Evolutionary conservation across 2,113 vertebrate species (phyloP).

Genomic region (Physeter macrocephalus): DNA sequence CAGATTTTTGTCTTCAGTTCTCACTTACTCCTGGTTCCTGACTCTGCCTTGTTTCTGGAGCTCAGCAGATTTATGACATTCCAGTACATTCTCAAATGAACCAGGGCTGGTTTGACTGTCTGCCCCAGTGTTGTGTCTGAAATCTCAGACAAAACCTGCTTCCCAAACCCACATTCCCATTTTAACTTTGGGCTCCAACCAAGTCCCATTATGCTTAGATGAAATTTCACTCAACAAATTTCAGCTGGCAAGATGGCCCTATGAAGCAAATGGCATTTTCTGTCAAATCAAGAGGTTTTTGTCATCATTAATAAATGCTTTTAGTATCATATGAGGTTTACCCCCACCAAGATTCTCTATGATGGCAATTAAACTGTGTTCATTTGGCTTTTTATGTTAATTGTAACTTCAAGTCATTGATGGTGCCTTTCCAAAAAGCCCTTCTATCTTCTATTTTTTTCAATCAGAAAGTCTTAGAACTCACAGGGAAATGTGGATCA

Average conservation of each 20-base stretch:
- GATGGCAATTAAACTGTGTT: constrained; percentile 31
- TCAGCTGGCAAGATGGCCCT: neutral
- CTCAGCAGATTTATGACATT: neutral
- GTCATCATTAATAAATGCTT: neutral
- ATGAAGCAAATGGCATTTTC: neutral
- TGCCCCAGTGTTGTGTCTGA: neutral
- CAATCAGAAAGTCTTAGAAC: constrained; percentile 73
- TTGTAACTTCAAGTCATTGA: constrained; percentile 86
- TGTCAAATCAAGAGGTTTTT: neutral
- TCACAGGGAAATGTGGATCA: constrained; percentile 83
- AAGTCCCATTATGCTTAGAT: neutral
- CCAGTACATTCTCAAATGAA: neutral
- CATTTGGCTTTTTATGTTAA: constrained; percentile 70
- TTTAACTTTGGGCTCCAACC: neutral
- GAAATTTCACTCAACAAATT: neutral
- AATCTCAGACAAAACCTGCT: neutral
- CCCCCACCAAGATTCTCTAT: neutral
- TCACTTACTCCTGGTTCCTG: neutral
- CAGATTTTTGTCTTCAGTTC: neutral
- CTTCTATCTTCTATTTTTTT: constrained; percentile 69
- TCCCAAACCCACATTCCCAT: neutral
- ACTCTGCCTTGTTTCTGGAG: neutral
- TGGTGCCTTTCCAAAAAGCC: constrained; percentile 73
- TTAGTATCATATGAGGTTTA: neutral
- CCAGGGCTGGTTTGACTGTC: neutral